phyloP scores from a whole-genome alignment of 2,888 invertebrate species.

The Caenorhabditis japonica region DNA sequence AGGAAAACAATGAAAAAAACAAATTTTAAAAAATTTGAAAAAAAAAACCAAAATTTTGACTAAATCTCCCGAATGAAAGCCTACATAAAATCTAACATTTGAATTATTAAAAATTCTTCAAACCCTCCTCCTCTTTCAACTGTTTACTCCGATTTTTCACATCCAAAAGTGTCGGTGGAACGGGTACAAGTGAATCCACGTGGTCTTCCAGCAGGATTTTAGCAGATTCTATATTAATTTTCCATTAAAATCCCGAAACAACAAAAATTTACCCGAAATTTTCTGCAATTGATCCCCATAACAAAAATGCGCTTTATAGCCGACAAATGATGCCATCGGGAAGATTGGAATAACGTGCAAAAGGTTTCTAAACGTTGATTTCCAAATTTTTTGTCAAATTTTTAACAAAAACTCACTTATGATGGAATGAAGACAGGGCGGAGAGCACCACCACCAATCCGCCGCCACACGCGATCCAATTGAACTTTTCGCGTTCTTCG shows the following conservation, averaged over 20 bases:
- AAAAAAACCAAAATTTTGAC: too few species aligned
- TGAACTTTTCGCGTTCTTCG: constrained; percentile 60
- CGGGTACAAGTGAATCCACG: constrained; percentile 43
- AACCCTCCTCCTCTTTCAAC: constrained; percentile 41
- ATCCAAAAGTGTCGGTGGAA: constrained; percentile 54
- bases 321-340: constrained; percentile 63
- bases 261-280: constrained; percentile 33
- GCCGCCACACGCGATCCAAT: constrained; percentile 60
- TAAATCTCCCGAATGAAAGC: too few species aligned
- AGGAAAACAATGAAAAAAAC: constrained; percentile 9
- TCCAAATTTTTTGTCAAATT: background rate
- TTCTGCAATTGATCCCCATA: constrained; percentile 60
- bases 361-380: constrained; percentile 50
- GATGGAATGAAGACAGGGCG: constrained; percentile 58
- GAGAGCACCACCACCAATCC: constrained; percentile 55
- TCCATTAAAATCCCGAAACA: too few species aligned
- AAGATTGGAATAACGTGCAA: constrained; percentile 61
- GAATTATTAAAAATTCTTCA: constrained; percentile 12
- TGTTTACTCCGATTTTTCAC: constrained; percentile 48
- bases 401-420: constrained; percentile 48
- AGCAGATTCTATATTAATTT: constrained; percentile 36
- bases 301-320: constrained; percentile 63
- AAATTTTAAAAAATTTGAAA: constrained; percentile 2
- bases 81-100: constrained; percentile 7
- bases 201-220: constrained; percentile 46